Evolutionary conservation across 1,140 invertebrate genomes (phyloP).

Genomic region (Pararge aegeria): DNA sequence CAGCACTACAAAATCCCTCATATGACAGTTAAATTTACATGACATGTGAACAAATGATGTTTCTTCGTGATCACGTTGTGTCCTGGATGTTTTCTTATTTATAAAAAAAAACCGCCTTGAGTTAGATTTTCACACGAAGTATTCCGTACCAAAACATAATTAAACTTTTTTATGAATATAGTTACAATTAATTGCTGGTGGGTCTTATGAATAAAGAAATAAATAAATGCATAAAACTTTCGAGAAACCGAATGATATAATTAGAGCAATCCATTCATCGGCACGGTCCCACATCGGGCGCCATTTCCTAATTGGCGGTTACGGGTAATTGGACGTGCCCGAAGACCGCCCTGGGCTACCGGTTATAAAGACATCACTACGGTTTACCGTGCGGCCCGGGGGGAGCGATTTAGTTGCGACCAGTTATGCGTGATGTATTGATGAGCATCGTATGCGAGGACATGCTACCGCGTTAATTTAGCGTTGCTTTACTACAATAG

Average conservation of each 20-base stretch:
- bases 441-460: neutral
- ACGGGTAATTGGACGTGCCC: slow-evolving; percentile 44
- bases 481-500: too few species aligned
- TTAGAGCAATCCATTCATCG: slow-evolving; percentile 46
- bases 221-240: too few species aligned
- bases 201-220: too few species aligned
- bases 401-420: slow-evolving; percentile 18
- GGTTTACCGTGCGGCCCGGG: slow-evolving; percentile 20
- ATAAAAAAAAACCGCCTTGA: too few species aligned
- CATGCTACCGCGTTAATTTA: too few species aligned
- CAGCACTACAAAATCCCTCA: neutral
- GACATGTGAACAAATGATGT: too few species aligned
- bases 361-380: slow-evolving; percentile 32
- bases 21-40: neutral
- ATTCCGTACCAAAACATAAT: too few species aligned
- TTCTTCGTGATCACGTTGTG: too few species aligned
- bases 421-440: slow-evolving; percentile 21
- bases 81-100: too few species aligned
- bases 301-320: slow-evolving; percentile 56
- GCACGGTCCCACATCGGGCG: slow-evolving; percentile 52
- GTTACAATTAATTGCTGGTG: too few species aligned
- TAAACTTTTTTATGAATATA: too few species aligned
- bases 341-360: slow-evolving; percentile 25
- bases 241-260: slow-evolving; percentile 20
- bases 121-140: too few species aligned